Percentiles rank a stretch among this genome's conserved stretches.
These are phyloP conservation scores for Cyclina sinensis DNA, from an alignment of 1,140 invertebrate species.

Conservation along the genomic window DNA sequence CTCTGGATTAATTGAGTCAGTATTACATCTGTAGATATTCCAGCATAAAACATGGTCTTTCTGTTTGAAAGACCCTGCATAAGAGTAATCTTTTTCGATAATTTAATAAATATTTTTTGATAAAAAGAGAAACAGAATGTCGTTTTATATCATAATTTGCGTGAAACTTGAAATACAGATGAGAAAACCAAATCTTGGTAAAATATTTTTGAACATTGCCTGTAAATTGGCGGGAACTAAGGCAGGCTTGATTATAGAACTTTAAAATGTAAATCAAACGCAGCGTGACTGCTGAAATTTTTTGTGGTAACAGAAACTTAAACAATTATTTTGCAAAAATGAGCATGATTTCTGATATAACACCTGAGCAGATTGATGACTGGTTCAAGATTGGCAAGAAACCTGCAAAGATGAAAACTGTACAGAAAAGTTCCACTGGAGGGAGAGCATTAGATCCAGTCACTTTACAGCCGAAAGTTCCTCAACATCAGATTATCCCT, in stretches of 20 bases:
- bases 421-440: conserved; percentile 73
- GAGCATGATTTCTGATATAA: conserved; percentile 76
- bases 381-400: conserved; percentile 83
- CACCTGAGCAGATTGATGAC: conserved; percentile 82
- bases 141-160: no score
- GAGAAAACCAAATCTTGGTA: no score
- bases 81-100: no score
- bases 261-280: not conserved
- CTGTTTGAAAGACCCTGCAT: no score
- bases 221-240: no score
- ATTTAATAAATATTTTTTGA: no score
- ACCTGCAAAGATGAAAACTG: conserved; percentile 56
- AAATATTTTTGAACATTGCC: no score
- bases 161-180: no score
- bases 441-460: conserved; percentile 75
- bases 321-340: not conserved
- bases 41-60: no score
- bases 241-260: conserved; percentile 2
- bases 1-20: no score
- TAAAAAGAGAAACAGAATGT: no score
- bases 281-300: not conserved
- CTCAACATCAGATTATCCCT: conserved; percentile 64
- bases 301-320: not conserved
- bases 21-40: no score
- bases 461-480: conserved; percentile 69